Evolutionary conservation across 2,888 invertebrate genomes (phyloP), one percentile per base, ranked within the genome.

Genomic region (Diplolepis rosae): DNA sequence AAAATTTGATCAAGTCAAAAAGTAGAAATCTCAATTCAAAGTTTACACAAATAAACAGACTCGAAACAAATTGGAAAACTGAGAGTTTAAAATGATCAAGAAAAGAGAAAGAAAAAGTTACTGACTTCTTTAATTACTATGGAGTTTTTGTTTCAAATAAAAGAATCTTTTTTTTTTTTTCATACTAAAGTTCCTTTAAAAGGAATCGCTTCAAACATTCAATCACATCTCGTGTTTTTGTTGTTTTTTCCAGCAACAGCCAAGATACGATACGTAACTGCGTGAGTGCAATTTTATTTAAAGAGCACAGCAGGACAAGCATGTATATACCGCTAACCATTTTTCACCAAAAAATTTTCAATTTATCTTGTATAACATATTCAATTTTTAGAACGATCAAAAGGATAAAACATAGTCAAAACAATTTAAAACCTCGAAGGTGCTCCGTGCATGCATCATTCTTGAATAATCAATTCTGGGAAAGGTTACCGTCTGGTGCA

Each of bases 161-260:
- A 45, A n/a, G 45, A 7, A 9, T 18, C 9, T 18, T 18, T 74
- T 79, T 72, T 78, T 70, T 70, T 78, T 73, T 45, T 15, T 76
- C 81, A 85, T 87, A 86, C 87, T 81, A 83, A 83, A 82, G 82
- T 81, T 82, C 83, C 84, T 85, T 87, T 85, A 85, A 87, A 84
- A 71, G 81, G 78, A 75, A 70, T 70, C 56, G 65, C 73, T 78
- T 69, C 74, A 68, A 79, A 79, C 78, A 84, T 84, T 83, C 82
- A 80, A 79, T 82, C 77, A 71, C 73, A 70, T 76, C 74, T 79
- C 32, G 77, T 79, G 74, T 71, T 70, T 76, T 42, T 73, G 66
- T 78, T 77, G 52, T 73, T 75, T 74, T 79, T 69, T 66, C 75
- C 79, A 80, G 79, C 80, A 79, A 78, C 86, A 86, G 85, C 84